These are phyloP conservation scores for Neolamprologus multifasciatus DNA, from an alignment of 2,797 vertebrate genomes.

Conservation along the genomic window DNA sequence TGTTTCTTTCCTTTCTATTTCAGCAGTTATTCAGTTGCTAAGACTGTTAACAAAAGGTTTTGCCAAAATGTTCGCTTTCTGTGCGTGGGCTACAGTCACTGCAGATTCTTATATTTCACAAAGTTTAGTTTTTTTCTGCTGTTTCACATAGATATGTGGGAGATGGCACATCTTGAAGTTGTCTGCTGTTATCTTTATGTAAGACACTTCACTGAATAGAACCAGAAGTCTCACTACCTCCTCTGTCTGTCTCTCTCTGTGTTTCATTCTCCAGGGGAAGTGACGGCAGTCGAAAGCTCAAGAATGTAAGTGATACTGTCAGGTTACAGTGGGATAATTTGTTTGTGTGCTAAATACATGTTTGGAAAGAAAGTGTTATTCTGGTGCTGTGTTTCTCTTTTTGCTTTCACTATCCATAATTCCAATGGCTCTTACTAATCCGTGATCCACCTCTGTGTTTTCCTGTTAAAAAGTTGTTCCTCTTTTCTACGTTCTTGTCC, in stretches of 20 bases:
- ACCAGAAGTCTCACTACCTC: background rate
- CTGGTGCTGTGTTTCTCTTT: constrained; percentile 1
- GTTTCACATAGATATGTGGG: background rate
- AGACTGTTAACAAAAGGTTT: background rate
- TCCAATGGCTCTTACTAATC: background rate
- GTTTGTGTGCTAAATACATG: constrained; percentile 35
- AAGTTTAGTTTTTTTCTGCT: background rate
- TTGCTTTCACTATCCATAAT: background rate
- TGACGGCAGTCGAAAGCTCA: constrained; percentile 65
- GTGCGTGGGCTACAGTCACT: background rate
- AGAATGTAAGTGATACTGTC: constrained; percentile 65
- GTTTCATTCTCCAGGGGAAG: constrained; percentile 46
- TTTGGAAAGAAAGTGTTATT: constrained; percentile 29
- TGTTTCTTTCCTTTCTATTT: background rate
- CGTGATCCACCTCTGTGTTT: background rate
- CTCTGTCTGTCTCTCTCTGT: background rate
- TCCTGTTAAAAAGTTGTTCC: background rate
- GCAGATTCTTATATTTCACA: background rate
- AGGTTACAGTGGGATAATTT: constrained; percentile 11
- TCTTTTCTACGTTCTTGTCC: background rate
- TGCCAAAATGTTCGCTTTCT: background rate
- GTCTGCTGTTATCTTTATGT: constrained; percentile 1
- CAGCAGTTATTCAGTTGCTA: background rate
- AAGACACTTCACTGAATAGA: background rate
- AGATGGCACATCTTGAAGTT: background rate